Evolutionary conservation across 2,113 vertebrate species (phyloP), one percentile per base, ranked within the genome.

Genomic region (Mugil cephalus): DNA sequence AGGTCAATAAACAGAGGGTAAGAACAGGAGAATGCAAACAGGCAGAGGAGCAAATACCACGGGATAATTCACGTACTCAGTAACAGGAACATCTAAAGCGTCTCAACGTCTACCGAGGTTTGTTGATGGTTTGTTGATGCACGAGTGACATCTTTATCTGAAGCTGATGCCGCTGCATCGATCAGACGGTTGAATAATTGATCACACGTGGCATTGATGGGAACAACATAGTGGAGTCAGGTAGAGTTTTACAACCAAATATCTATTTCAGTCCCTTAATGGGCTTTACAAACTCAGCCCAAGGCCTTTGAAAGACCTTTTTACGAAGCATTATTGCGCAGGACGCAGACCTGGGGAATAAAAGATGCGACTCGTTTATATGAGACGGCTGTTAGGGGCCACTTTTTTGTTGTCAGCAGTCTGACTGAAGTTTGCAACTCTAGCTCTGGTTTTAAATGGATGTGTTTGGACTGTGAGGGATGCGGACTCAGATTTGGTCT

Each of bases 1-100:
- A 85, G 86, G 86, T 91, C 88, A 87, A 87, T 62, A 85, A 74
- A 83, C 88, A 79, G 45, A 67, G 70, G 80, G 80, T 51, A 79
- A 74, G 69, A 83, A 21, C 45, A 43, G 77, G 69, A 39, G 76
- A 76, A 84, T 38, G 78, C 76, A 90, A 88, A 89, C 76, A 82
- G 81, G 66, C 58, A 38, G 51, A 69, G 47, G 61, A 74, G 77
- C 59, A 86, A 83, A 84, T 61, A 78, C 66, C 42, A 15, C 14
- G 30, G 54, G 58, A 18, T 17, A 8, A 18, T 0, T 6, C 8
- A 2, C n/a, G 7, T n/a, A 11, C 46, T 68, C 56, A 12, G 10
- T 15, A 7, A 46, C 24, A 35, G 11, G 36, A 34, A 50, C 21
- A 45, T 42, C 7, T 36, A 39, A 48, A 60, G 40, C 8, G n/a